A percentile compares a stretch with the other conserved stretches of the same genome.
These are phyloP conservation scores for Tenebrosternarchus preto DNA, from an alignment of 2,113 vertebrate species.

Conservation along the genomic window DNA sequence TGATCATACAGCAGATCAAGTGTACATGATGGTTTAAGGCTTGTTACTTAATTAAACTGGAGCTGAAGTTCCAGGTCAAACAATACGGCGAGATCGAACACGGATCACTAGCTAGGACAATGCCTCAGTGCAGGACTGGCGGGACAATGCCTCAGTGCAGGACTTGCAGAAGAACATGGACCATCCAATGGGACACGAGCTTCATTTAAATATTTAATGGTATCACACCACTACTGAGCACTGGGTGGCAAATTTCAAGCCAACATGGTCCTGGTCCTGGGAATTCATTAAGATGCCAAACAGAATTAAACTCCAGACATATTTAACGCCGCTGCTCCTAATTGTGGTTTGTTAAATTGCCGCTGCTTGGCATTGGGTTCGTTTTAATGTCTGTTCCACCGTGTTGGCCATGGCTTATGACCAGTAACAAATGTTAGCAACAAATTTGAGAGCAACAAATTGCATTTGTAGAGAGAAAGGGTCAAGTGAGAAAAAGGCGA, in stretches of 20 bases:
- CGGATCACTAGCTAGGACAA: constrained; percentile 38
- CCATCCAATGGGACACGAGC: constrained; percentile 22
- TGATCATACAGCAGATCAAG: constrained; percentile 26
- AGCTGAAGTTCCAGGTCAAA: constrained; percentile 50
- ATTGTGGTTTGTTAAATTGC: constrained; percentile 29
- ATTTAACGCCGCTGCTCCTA: constrained; percentile 35
- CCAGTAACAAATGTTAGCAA: too few relatives aligned
- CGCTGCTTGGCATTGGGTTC: background rate
- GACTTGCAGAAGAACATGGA: background rate
- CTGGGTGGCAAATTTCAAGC: background rate
- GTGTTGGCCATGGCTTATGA: background rate
- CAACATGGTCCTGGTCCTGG: background rate
- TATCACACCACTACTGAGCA: background rate
- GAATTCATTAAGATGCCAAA: constrained; percentile 36
- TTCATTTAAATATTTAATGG: constrained; percentile 1
- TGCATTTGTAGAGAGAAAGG: background rate
- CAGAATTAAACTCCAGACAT: constrained; percentile 41
- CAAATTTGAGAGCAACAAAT: background rate
- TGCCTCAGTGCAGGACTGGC: too few relatives aligned
- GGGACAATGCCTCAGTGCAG: background rate
- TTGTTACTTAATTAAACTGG: constrained; percentile 7
- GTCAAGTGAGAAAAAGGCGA: background rate
- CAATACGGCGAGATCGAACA: constrained; percentile 46
- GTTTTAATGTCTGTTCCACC: background rate
- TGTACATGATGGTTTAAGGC: constrained; percentile 28